Evolutionary conservation across 2,113 vertebrate species (phyloP), one percentile per base, ranked within the genome.

Genomic region (Carassius gibelio): DNA sequence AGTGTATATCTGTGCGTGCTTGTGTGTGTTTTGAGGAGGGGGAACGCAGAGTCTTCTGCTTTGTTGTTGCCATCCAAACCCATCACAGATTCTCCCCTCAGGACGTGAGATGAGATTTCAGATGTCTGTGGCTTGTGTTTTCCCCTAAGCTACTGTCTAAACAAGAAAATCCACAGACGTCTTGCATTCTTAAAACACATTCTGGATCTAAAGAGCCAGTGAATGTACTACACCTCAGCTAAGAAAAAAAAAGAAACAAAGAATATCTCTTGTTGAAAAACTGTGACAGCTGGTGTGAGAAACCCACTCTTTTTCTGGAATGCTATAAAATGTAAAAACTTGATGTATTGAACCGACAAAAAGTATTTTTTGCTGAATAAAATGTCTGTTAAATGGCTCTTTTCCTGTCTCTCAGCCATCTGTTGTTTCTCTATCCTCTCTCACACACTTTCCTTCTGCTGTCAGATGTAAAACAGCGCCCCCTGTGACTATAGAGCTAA

Each of bases 11-110:
- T 71, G 59, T 52, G 75, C 13, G 9, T 48, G 42, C 61, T 72
- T 81, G 78, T 75, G 69, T 64, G 74, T 38, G 66, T 5, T 26
- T 36, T 66, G 78, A 66, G 26, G 61, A 81, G 59, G 86, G 86
- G 83, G 86, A 83, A 62, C 48, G 88, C 72, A 78, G 50, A 83
- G 77, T 71, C 87, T 90, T 87, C 88, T 83, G 83, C 92, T 93
- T 91, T 93, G 91, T 91, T 93, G 93, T 93, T 93, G 91, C 92
- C 92, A 94, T 92, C 89, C 91, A 93, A 89, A 93, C 90, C 90
- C 90, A 91, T 88, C 86, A 81, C 88, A 90, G 88, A 92, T 89
- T 87, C 84, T 88, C 81, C 91, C 81, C 79, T 88, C 88, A 85
- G 90, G 88, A 81, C 83, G 87, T 88, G 45, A 88, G 89, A 92